Base-by-base conservation (phyloP, 2,888 invertebrate genomes). In the Leptinotarsa haldemani region DNA sequence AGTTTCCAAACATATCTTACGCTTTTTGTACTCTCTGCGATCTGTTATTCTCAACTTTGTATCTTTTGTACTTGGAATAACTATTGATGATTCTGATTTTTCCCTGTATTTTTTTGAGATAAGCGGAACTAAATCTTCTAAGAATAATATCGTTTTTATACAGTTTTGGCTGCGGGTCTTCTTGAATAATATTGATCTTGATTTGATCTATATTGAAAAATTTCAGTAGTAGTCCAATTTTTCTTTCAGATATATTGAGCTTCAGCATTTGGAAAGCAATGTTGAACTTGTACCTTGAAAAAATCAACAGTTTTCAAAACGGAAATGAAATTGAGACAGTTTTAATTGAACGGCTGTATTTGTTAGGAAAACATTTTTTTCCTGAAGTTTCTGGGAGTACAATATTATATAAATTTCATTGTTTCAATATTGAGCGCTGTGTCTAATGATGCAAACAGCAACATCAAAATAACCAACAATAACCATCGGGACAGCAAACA, bases 221-320 rank as follows among this genome's bases (percentile, higher is more conserved):
- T 79, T 93, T 92, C 74, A 93, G 87, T 3, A 95, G 87, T 47
- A 90, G 86, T 30, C 90, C 89, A 47, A 94, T 89, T 84, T 93
- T 92, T 67, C 92, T 90, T 83, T 95, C 94, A 0, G 94, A 94
- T 50, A 95, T 87, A 86, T 94, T 94, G 50, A 95, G 85, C 81
- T 94, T 94, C 58, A 95, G 83, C 76, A 92, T 92, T 25, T 93
- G 92, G 30, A 95, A 87, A 0, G 92, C 91, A 56, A 94, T 89
- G 84, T 94, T 94, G 66, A 95, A 89, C 88, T 95, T 95, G 83
- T 93, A 92, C 85, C 94, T 94, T 83, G 72, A 81, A 82, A 72
- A 56, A 22, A 66, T 48, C 3, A 15, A 48, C 15, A 16, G 48
- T 48, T 48, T 16, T 50, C 50, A 50, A 16, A 50, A 15, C 13